These are phyloP conservation scores for Axea sp. DNA, from an alignment of 2,888 invertebrate species.

Conservation along the genomic window DNA sequence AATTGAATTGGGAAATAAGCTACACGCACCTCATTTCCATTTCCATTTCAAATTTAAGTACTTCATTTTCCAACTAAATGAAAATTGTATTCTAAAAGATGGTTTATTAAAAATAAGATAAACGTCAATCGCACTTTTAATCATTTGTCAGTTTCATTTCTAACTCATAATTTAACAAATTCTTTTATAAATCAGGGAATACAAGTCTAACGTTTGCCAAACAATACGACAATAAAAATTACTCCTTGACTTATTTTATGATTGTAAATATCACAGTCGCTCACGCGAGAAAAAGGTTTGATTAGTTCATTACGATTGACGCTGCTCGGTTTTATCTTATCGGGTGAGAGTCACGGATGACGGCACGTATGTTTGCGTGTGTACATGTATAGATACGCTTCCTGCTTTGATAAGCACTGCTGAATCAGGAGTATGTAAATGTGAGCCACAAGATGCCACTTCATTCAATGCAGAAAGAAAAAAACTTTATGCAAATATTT, in stretches of 20 bases:
- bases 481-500: conserved; percentile 10
- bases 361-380: conserved; percentile 8
- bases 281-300: conserved; percentile 30
- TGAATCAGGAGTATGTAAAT: conserved; percentile 52
- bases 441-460: conserved; percentile 29
- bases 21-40: neutral
- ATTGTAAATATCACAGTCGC: conserved; percentile 27
- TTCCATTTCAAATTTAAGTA: neutral
- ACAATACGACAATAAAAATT: too few relatives aligned
- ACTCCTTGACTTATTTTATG: conserved; percentile 9
- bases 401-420: conserved; percentile 57
- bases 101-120: too few relatives aligned
- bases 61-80: too few relatives aligned
- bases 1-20: conserved; percentile 12
- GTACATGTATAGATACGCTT: conserved; percentile 38
- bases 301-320: conserved; percentile 42
- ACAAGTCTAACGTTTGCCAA: too few relatives aligned
- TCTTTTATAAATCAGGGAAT: too few relatives aligned
- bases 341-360: conserved; percentile 41
- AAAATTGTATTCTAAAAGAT: too few relatives aligned
- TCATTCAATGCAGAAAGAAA: conserved; percentile 23
- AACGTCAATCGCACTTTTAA: too few relatives aligned
- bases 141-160: too few relatives aligned
- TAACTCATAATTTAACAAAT: too few relatives aligned
- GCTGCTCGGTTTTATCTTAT: conserved; percentile 52